Evolutionary conservation across 2,113 vertebrate genomes (phyloP).

Genomic region (Sylvilagus bachmani): DNA sequence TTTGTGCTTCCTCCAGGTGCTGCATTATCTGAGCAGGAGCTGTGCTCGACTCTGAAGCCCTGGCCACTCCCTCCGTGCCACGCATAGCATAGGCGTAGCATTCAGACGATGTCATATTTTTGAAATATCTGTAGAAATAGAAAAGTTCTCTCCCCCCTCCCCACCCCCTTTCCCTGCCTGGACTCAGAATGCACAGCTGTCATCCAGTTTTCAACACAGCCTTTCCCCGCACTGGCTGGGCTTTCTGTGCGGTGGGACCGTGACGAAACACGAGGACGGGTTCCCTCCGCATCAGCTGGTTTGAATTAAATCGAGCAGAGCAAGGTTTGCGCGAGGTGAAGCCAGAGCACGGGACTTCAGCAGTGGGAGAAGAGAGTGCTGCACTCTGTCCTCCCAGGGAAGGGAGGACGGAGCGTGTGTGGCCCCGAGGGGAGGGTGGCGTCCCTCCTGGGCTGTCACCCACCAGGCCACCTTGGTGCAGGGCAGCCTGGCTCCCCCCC

Average conservation of each 20-base stretch:
- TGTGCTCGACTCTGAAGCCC: background rate
- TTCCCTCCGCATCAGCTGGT: constrained; percentile 58
- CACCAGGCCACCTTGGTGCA: background rate
- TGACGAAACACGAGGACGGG: constrained; percentile 44
- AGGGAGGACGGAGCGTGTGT: background rate
- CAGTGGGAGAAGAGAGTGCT: background rate
- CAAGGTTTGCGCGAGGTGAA: constrained; percentile 57
- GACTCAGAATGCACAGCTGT: constrained; percentile 60
- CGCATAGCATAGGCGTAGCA: background rate
- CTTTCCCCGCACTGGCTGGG: constrained; percentile 16
- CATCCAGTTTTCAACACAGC: constrained; percentile 57
- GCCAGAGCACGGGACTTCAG: background rate
- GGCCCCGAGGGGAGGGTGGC: background rate
- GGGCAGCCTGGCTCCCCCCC: background rate
- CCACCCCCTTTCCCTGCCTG: background rate
- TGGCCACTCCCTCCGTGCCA: background rate
- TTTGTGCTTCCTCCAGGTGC: background rate
- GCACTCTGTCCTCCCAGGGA: background rate
- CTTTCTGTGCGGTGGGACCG: constrained; percentile 48
- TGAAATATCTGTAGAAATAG: constrained; percentile 67
- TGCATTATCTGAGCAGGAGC: background rate
- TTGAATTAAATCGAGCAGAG: constrained; percentile 65
- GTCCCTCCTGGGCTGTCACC: background rate
- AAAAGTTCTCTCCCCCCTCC: background rate
- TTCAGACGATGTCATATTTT: constrained; percentile 52